Base-by-base conservation (phyloP, 2,888 invertebrate species). In the Acanthosepion lycidas region DNA sequence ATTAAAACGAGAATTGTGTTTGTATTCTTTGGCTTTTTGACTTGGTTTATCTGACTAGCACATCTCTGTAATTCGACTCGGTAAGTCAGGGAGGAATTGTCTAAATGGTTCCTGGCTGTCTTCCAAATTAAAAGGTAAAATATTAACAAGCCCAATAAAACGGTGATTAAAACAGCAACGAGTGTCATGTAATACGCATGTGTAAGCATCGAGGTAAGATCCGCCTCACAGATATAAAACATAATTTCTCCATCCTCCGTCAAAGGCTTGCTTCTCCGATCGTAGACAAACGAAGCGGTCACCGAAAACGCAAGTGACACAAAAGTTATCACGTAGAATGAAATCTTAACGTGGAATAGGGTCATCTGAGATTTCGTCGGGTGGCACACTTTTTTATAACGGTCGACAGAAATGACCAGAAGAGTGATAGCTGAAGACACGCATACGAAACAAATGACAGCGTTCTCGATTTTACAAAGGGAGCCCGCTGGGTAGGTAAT, bases 401-500 rank as follows among this genome's bases (percentile, higher is more conserved):
- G 49, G n/a, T 93, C 93, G 28, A 93, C 5, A 18, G 93, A 49
- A n/a, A 93, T 93, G 6, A 93, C 53, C 28, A 51, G 26, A 12
- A 93, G 33, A 26, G 93, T 93, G 5, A 51, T 3, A 12, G 28
- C n/a, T 6, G 93, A 93, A 20, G 49, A n/a, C 12, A 93, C 53
- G n/a, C 93, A 53, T 6, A 18, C 28, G 51, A 53, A 93, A 20
- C 49, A 53, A 18, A 93, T 93, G n/a, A 93, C 28, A 18, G 53
- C 49, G n/a, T 93, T 93, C 28, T 93, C n/a, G 6, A 93, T 48
- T 51, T 93, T 93, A 51, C 93, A 93, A 53, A 93, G 93, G 53
- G 33, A 20, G n/a, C 53, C 28, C 42, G n/a, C 8, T 6, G 93
- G 93, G 53, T 93, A 93, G 6, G 48, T 53, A 5, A 53, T 5